Conservation (phyloP, 2,113 vertebrate species). For the Empidonax traillii region DNA sequence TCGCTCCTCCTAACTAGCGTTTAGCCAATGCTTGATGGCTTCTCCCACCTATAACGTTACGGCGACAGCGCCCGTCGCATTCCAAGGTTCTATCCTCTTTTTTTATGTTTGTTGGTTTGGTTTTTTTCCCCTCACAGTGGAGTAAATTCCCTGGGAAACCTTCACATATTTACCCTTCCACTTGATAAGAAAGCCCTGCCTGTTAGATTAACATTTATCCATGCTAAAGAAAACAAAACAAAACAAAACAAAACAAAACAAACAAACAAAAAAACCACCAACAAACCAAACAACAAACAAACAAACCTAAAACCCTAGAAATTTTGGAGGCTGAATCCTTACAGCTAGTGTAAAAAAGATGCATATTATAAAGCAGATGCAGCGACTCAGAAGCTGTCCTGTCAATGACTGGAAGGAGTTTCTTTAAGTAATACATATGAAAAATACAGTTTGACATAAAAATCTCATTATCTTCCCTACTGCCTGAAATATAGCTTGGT, state of each 20-base stretch:
- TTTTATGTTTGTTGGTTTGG: neutral
- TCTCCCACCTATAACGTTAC: neutral
- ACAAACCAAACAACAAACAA: too few relatives aligned
- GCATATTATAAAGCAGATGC: neutral
- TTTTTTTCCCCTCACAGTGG: rapidly evolving
- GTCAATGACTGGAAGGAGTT: neutral
- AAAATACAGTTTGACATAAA: neutral
- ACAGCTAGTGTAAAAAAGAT: rapidly evolving
- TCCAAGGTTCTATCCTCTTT: neutral
- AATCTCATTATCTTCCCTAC: neutral
- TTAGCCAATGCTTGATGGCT: neutral
- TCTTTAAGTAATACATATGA: neutral
- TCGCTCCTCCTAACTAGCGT: neutral
- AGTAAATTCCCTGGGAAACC: neutral
- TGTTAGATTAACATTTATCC: neutral
- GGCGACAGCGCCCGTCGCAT: rapidly evolving
- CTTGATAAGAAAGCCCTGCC: neutral
- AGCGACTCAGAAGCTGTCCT: rapidly evolving
- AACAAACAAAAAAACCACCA: neutral
- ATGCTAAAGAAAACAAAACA: rapidly evolving
- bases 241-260: too few relatives aligned
- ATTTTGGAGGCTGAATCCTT: neutral
- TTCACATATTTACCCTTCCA: neutral
- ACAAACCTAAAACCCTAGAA: neutral
- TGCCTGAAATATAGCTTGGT: neutral